These are phyloP conservation scores for Carollia perspicillata DNA, from an alignment of 2,113 vertebrate species.

Conservation along the genomic window DNA sequence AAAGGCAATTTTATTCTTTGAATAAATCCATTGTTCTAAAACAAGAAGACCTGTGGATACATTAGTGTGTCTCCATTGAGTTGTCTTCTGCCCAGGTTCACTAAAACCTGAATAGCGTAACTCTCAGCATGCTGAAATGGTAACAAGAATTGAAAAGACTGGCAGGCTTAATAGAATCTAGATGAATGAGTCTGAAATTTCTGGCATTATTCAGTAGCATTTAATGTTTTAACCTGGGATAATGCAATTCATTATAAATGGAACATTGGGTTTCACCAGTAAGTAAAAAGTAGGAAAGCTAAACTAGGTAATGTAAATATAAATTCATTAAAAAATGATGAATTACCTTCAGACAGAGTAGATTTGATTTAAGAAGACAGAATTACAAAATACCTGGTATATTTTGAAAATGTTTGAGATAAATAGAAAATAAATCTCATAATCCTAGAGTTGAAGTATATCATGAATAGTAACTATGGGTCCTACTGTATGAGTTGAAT, in stretches of 20 bases:
- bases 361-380: background rate
- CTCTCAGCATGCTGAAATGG: background rate
- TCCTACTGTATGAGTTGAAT: background rate
- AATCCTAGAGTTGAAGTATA: background rate
- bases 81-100: background rate
- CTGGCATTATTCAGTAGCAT: background rate
- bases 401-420: background rate
- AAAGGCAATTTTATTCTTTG: background rate
- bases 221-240: background rate
- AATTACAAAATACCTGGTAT: background rate
- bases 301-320: background rate
- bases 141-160: background rate
- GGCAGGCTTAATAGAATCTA: background rate
- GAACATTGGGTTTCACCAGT: background rate
- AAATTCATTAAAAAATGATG: background rate
- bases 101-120: background rate
- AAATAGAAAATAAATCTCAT: background rate
- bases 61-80: background rate
- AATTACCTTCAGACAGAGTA: background rate
- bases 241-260: background rate
- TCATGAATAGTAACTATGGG: background rate
- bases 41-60: background rate
- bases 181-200: background rate
- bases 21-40: background rate
- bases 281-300: background rate